Conservation (phyloP, 2,888 invertebrate species). For the Julus scandinavius region DNA sequence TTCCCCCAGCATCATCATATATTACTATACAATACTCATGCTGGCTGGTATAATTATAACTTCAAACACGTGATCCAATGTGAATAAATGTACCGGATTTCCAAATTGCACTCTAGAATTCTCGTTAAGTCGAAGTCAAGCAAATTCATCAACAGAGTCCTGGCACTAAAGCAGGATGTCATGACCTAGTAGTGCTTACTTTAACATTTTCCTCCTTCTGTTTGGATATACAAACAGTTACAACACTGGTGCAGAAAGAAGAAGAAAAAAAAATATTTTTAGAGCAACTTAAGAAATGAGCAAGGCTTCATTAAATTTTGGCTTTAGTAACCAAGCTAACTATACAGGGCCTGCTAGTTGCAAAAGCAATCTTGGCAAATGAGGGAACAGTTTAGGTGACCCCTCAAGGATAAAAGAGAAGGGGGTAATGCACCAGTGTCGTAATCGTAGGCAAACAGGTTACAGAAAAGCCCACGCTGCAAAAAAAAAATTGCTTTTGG, state of each 20-base stretch:
- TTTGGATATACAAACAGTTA: not conserved
- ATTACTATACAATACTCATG: not conserved
- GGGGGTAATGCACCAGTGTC: constrained; percentile 39
- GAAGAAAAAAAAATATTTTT: constrained; percentile 13
- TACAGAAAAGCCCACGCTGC: constrained; percentile 42
- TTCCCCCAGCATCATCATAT: no score
- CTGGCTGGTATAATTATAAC: not conserved
- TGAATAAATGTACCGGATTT: constrained; percentile 8
- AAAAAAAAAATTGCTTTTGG: not conserved
- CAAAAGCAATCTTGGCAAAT: constrained; percentile 39
- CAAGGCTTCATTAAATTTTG: constrained; percentile 34
- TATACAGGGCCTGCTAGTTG: not conserved
- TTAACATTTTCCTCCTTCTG: not conserved
- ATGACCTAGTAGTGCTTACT: constrained; percentile 12
- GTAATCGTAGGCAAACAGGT: constrained; percentile 36
- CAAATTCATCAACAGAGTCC: not conserved
- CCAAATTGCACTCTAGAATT: not conserved
- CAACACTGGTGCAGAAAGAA: not conserved
- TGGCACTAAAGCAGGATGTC: not conserved
- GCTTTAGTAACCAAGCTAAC: constrained; percentile 18
- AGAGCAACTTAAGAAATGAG: constrained; percentile 23
- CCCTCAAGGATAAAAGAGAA: constrained; percentile 29
- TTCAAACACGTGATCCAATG: not conserved
- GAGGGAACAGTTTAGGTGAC: constrained; percentile 16
- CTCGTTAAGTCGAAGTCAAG: not conserved